phyloP scores from a whole-genome alignment of 2,797 vertebrate species.

The Chaetodon trifasciatus region DNA sequence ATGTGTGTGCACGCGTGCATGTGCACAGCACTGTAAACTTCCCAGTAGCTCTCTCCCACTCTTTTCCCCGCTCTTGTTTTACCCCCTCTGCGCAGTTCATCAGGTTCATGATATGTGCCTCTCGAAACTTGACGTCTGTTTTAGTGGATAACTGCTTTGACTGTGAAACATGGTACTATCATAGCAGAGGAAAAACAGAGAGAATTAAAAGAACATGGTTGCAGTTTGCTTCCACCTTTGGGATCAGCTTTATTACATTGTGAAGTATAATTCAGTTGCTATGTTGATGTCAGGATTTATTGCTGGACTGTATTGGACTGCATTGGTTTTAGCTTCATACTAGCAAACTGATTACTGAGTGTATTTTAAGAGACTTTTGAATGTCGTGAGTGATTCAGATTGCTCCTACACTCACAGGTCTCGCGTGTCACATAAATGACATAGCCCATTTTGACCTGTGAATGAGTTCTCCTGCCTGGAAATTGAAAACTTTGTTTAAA shows the following conservation, averaged over 20 bases:
- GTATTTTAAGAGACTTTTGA: neutral
- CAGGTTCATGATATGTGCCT: slow-evolving; percentile 41
- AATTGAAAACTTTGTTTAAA: neutral
- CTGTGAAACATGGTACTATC: slow-evolving; percentile 9
- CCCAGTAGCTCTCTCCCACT: slow-evolving; percentile 22
- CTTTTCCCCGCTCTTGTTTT: slow-evolving; percentile 12
- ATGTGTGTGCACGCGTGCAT: slow-evolving; percentile 4
- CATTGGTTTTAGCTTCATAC: neutral
- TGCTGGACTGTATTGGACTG: neutral
- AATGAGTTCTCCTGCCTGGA: neutral
- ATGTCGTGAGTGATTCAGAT: slow-evolving; percentile 7
- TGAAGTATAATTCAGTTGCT: neutral
- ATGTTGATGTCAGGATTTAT: neutral
- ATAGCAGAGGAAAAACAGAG: neutral
- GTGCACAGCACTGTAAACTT: slow-evolving; percentile 20
- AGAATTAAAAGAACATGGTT: neutral
- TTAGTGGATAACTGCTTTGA: slow-evolving; percentile 19
- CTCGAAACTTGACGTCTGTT: slow-evolving; percentile 28
- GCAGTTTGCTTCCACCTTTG: neutral
- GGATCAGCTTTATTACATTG: neutral
- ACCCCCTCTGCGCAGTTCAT: slow-evolving; percentile 47
- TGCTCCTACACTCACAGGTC: slow-evolving; percentile 5
- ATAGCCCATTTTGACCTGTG: slow-evolving; percentile 5
- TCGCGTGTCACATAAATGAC: slow-evolving; percentile 5
- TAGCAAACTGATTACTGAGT: neutral